Conservation (phyloP, 2,888 invertebrate genomes). For the Ryuthela nishihirai region DNA sequence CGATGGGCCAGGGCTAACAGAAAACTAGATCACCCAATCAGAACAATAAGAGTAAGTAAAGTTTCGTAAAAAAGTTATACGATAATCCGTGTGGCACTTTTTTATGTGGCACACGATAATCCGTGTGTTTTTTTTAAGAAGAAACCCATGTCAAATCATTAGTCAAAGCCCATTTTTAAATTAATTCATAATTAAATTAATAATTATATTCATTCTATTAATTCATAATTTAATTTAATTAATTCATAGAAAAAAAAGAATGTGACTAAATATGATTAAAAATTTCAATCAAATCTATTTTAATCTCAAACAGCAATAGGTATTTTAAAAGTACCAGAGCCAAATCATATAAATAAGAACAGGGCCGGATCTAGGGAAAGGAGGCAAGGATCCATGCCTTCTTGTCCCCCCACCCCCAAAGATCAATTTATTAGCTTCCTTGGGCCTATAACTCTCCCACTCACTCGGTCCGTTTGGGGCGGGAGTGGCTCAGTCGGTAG, state of each 20-base stretch:
- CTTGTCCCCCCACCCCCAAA: neutral
- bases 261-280: neutral
- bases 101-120: no score
- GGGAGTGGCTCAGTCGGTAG: no score
- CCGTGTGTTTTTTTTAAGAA: neutral
- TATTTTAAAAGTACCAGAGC: no score
- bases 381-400: neutral
- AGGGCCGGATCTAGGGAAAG: no score
- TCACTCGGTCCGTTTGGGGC: no score
- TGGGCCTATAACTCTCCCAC: no score
- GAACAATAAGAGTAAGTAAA: slow-evolving; percentile 30
- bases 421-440: no score
- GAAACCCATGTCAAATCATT: neutral
- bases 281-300: neutral
- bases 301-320: neutral
- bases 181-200: neutral
- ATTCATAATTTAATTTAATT: neutral
- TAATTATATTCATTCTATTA: neutral
- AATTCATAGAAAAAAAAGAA: neutral
- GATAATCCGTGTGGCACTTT: no score
- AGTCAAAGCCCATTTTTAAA: neutral
- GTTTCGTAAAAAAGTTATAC: no score
- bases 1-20: slow-evolving; percentile 26
- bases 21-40: slow-evolving; percentile 29
- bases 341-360: no score